Base-by-base conservation (phyloP, 2,113 vertebrate genomes). In the Empidonax traillii region DNA sequence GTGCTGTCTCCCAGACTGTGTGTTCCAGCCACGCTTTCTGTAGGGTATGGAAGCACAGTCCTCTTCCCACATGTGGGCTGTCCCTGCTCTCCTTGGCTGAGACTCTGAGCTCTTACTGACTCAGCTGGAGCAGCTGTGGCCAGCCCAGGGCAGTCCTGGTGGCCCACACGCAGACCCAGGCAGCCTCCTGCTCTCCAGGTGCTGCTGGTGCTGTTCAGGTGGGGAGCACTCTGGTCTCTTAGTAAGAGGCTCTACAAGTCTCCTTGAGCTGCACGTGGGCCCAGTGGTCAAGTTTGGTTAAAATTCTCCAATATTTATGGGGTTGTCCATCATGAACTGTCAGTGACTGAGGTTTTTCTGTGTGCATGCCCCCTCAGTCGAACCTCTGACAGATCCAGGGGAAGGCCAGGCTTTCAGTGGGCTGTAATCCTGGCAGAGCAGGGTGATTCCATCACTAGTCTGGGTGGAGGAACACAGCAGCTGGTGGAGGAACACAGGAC, bases 381-480 rank as follows among this genome's bases (percentile, higher is more conserved):
- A 63, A 69, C 15, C 19, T 80, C 18, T 44, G 49, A 9, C 4
- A 33, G 55, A 5, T 23, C 44, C 7, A 6, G 14, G 22, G 56
- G 7, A 25, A 28, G 79, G 27, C 12, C 3, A 3, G 52, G 63
- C 41, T 49, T 9, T 21, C 3, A 3, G 58, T 23, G 49, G 28
- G 13, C 12, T 69, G 27, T 69, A 49, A 33, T 27, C 39, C 18
- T 1, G 0, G 44, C 5, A 8, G 28, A 49, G 15, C 3, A 3
- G 5, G 4, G 53, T 0, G 1, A 24, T 46, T 89, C 56, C 5
- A 3, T 37, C 53, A 13, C 30, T 1, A 0, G 1, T 4, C 46
- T 66, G 22, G 8, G 80, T 65, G 35, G 35, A 35, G 35, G 35
- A 35, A 35, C 35, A 35, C 35, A 77, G 20, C 53, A 43, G 35